Evolutionary conservation across 2,888 invertebrate genomes (phyloP), one percentile per base, ranked within the genome.

Genomic region (Orthosia gracilis): DNA sequence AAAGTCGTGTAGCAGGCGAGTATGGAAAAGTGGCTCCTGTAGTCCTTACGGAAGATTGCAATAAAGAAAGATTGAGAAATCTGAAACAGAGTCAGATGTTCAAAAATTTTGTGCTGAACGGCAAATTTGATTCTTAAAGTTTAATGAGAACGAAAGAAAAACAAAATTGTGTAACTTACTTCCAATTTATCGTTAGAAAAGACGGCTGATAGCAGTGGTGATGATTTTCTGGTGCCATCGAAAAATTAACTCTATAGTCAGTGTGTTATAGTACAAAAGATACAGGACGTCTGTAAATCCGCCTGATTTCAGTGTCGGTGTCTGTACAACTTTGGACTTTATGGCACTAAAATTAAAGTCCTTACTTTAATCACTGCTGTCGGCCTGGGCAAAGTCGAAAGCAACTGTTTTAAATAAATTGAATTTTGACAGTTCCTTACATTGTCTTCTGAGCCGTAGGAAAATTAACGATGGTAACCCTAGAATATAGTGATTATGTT

Each of bases 1-100:
- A 45, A 13, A 40, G 4, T 47, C 54, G 40, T 5, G n/a, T 1
- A 23, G 9, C 26, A 5, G 9, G 12, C 9, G 61, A 4, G 9
- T 17, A 12, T 11, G 62, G 80, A 0, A 68, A 64, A 68, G 7
- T 84, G 1, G 65, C 75, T 0, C 87, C 90, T 0, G 52, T 75
- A 1, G 63, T 88, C 0, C 73, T 91, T 3, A 87, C 88, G 78
- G 85, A 85, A 21, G 89, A 92, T 65, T 91, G 91, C 23, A 91
- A 90, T n/a, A 88, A 66, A 49, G 85, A 89, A 18, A 87, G 92
- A n/a, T 50, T 91, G 0, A 72, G 31, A 47, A 88, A 83, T 3
- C n/a, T 63, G 0, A 76, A 57, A 17, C 72, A 61, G 5, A 59
- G 77, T 23, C 70, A 76, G 17, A 69, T 58, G 71, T 78, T 85